Evolutionary conservation across 2,888 invertebrate species (phyloP).

Genomic region (Cheiracanthium punctorium): DNA sequence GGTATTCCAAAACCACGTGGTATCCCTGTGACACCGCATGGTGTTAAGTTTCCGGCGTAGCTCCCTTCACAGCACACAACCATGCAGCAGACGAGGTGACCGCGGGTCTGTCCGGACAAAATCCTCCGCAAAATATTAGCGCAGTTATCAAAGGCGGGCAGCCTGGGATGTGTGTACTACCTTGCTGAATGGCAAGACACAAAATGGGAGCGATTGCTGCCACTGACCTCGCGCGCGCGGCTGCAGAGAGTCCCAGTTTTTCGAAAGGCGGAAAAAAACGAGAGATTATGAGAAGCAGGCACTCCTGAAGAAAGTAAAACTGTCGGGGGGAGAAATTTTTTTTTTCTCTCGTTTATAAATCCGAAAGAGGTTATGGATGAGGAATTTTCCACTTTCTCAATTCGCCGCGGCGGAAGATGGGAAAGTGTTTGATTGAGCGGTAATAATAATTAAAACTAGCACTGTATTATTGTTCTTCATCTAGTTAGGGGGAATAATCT

Average conservation of each 20-base stretch:
- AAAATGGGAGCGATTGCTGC: slow-evolving; percentile 56
- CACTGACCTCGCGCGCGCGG: slow-evolving; percentile 58
- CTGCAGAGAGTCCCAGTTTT: slow-evolving; percentile 62
- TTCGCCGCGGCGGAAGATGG: slow-evolving; percentile 16
- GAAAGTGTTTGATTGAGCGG: slow-evolving; percentile 12
- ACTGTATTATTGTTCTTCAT: too few species aligned
- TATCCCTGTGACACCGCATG: slow-evolving; percentile 31
- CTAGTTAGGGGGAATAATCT: too few species aligned
- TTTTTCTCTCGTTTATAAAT: too few species aligned
- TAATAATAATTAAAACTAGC: too few species aligned
- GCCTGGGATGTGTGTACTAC: background rate
- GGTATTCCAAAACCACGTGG: slow-evolving; percentile 47
- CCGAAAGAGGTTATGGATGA: slow-evolving; percentile 9
- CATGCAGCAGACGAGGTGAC: background rate
- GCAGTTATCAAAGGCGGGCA: background rate
- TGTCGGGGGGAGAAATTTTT: background rate
- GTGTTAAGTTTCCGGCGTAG: background rate
- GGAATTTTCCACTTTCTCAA: slow-evolving; percentile 40
- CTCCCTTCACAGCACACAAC: background rate
- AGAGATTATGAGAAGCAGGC: background rate
- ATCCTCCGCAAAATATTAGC: background rate
- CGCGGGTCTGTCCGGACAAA: background rate
- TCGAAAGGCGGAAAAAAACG: slow-evolving; percentile 45
- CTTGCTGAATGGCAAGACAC: slow-evolving; percentile 1
- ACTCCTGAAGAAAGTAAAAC: slow-evolving; percentile 8